Evolutionary conservation across 2,113 vertebrate genomes (phyloP), one percentile per base, ranked within the genome.

Genomic region (Cochlearius cochlearius): DNA sequence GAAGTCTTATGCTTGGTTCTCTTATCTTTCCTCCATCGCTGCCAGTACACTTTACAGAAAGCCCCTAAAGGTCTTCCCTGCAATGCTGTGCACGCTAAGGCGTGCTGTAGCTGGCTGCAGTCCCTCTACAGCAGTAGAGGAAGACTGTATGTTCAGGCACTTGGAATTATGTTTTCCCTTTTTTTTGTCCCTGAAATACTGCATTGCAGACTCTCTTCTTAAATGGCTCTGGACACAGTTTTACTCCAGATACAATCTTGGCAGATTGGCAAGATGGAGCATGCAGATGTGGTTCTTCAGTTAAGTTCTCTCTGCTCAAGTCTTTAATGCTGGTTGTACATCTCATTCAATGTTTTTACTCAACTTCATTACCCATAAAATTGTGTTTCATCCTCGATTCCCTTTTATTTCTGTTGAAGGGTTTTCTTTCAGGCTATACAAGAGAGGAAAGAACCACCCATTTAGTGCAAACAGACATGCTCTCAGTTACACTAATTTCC

Each of bases 201-300:
- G 77, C 77, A 91, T 93, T 95, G 88, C 92, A 93, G 82, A 47
- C 9, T 78, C 25, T 84, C 16, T n/a, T 91, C 50, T 87, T 55
- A 63, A 93, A 67, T 85, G 43, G 15, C 49, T 67, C 32, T 85
- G 85, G 66, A 60, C 41, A 53, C 38, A 55, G 60, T 75, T 94
- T 55, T 85, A 38, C 78, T 88, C 77, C 49, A 79, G 66, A 64
- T 55, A 59, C 25, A 30, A 11, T 68, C 49, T 39, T 52, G 67
- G 39, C 32, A 7, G 64, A 60, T 22, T 89, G 88, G 58, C 63
- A 87, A 72, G 58, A 12, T 64, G 60, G 47, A 30, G 49, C 41
- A 32, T 26, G 39, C 76, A 77, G 67, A 58, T 64, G 39, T 87
- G 36, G 34, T 68, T 60, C 64, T 92, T 88, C 63, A 7, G 2